phyloP scores from a whole-genome alignment of 2,797 vertebrate species.

The Rhincodon typus region DNA sequence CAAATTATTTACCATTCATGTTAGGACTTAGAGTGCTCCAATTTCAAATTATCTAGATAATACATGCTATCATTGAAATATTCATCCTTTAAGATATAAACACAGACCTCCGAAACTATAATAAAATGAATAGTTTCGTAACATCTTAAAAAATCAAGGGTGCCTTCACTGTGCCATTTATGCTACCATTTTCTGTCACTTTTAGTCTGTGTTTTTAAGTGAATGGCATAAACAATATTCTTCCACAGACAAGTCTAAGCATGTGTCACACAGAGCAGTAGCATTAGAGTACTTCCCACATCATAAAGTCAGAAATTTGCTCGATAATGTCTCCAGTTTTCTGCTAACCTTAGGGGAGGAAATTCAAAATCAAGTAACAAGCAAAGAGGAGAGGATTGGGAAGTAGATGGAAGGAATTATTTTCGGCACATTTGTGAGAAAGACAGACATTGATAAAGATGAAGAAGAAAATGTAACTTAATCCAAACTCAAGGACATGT shows the following conservation, averaged over 20 bases:
- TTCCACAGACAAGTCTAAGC: not conserved
- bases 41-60: not conserved
- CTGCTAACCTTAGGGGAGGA: no score
- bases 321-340: not conserved
- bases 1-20: not conserved
- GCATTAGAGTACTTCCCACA: not conserved
- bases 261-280: not conserved
- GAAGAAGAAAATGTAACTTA: slow-evolving; percentile 39
- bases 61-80: not conserved
- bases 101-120: not conserved
- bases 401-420: not conserved
- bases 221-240: not conserved
- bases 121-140: not conserved
- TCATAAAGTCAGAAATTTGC: not conserved
- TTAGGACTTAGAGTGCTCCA: not conserved
- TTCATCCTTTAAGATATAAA: not conserved
- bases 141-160: not conserved
- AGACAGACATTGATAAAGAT: slow-evolving; percentile 45
- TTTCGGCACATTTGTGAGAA: slow-evolving; percentile 38
- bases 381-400: not conserved
- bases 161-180: not conserved
- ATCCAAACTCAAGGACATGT: slow-evolving; percentile 48
- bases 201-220: not conserved
- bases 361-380: not conserved
- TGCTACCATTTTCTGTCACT: not conserved